A percentile compares a stretch with the other conserved stretches of the same genome.
phyloP scores from a whole-genome alignment of 2,888 invertebrate genomes.

The Argyra leucocephala region DNA sequence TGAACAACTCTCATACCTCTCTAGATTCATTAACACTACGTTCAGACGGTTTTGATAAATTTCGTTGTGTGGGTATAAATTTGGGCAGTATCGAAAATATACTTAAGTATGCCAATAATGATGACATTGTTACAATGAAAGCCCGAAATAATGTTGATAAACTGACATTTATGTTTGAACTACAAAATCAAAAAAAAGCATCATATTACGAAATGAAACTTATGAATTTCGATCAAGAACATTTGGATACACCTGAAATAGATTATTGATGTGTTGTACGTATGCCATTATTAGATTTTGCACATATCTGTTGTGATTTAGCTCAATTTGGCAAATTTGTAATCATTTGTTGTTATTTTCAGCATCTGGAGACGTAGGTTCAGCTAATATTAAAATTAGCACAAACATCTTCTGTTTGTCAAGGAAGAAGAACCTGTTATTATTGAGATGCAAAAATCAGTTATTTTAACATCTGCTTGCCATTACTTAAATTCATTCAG shows the following conservation, averaged over 20 bases:
- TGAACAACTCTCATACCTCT: conserved; percentile 99
- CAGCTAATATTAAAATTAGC: conserved; percentile 85
- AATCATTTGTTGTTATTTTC: conserved; percentile 91
- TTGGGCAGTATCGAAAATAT: conserved; percentile 92
- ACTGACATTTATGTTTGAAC: conserved; percentile 93
- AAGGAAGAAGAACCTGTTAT: conserved; percentile 90
- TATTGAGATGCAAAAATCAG: conserved; percentile 96
- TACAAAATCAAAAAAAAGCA: conserved; percentile 82
- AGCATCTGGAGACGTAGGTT: conserved; percentile 89
- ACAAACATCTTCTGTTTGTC: conserved; percentile 79
- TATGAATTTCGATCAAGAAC: conserved; percentile 97
- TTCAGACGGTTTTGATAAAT: conserved; percentile 95
- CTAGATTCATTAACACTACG: conserved; percentile 86
- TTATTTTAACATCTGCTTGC: conserved; percentile 90
- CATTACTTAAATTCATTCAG: conserved; percentile 96
- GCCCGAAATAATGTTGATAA: conserved; percentile 93
- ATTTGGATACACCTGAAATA: conserved; percentile 94
- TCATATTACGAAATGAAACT: conserved; percentile 98
- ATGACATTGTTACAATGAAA: conserved; percentile 94
- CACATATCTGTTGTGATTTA: conserved; percentile 92
- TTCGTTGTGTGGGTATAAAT: conserved; percentile 98
- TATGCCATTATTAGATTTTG: conserved; percentile 90
- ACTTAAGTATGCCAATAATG: conserved; percentile 90
- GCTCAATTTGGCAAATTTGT: conserved; percentile 97
- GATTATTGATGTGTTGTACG: conserved; percentile 94